Base-by-base conservation (phyloP, 2,888 invertebrate species). In the Papilio gigon region DNA sequence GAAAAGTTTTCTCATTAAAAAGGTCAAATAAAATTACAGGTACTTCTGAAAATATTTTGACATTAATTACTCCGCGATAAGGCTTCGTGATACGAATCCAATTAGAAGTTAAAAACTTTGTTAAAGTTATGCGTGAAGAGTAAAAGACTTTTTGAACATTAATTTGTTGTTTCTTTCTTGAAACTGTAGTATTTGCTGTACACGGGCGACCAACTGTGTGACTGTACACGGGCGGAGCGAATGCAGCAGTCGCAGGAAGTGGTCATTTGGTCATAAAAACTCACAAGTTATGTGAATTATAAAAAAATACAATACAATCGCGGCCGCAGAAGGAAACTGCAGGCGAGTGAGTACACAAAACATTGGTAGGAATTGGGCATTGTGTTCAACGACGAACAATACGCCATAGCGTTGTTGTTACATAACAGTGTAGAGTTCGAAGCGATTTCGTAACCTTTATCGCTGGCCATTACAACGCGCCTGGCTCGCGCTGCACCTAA, bases 381-480 rank as follows among this genome's bases (percentile, higher is more conserved):
- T 53, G 53, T 53, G 53, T 53, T 17, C 9, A 9, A 30, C 30
- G 5, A 17, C 0, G 30, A 53, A 53, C 53, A 53, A 53, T 53
- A 30, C 27, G 27, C n/a, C 53, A 53, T 53, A 53, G 30, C 30
- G 9, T 9, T 30, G 30, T n/a, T 53, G 30, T 53, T 53, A 17
- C 53, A 53, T 53, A 53, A 53, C 53, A 53, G 53, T 53, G 53
- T 53, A 53, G 40, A 61, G 44, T 37, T 40, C 11, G 61, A 65
- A 53, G 22, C 53, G 27, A 53, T 53, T 53, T 53, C 53, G 30
- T 53, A 53, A 53, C n/a, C 27, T 8, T 30, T 30, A 53, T 25
- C 22, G 30, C 27, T 2, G n/a, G n/a, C 22, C 11, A 22, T 53
- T n/a, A 30, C 30, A 53, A 17, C 30, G 50, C 27, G 25, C 50